phyloP scores from a whole-genome alignment of 2,797 vertebrate genomes.

The Gymnothorax javanicus region DNA sequence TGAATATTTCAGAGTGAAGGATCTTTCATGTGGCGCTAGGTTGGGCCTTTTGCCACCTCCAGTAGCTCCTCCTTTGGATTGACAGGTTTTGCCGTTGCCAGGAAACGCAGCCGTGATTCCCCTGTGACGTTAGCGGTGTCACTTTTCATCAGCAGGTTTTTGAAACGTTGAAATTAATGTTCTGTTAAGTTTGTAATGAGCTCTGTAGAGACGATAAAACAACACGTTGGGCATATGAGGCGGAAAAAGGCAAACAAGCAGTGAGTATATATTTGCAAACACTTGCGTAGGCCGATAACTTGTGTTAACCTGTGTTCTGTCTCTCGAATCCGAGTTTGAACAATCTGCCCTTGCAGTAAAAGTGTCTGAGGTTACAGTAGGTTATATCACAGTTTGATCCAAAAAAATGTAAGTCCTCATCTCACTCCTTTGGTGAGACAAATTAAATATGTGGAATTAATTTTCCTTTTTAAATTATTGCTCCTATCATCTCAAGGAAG shows the following conservation, averaged over 20 bases:
- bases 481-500: not conserved
- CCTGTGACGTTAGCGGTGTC: not conserved
- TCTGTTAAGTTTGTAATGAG: not conserved
- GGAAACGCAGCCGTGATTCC: not conserved
- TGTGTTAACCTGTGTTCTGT: not conserved
- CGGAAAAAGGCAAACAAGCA: not conserved
- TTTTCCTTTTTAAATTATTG: not conserved
- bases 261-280: not conserved
- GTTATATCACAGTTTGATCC: not conserved
- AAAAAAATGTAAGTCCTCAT: not conserved
- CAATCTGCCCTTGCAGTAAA: not conserved
- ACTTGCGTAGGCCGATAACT: not conserved
- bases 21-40: slow-evolving; percentile 18
- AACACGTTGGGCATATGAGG: not conserved
- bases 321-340: not conserved
- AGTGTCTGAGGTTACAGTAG: not conserved
- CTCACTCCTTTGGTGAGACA: not conserved
- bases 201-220: not conserved
- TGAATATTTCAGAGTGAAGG: slow-evolving; percentile 30
- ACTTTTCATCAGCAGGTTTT: not conserved
- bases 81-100: not conserved
- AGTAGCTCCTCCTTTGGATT: slow-evolving; percentile 10
- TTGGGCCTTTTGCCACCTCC: not conserved
- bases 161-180: not conserved
- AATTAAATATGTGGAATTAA: not conserved